A percentile compares a stretch with the other conserved stretches of the same genome.
These are phyloP conservation scores for Arizona elegans DNA, from an alignment of 2,113 vertebrate species.

Conservation along the genomic window DNA sequence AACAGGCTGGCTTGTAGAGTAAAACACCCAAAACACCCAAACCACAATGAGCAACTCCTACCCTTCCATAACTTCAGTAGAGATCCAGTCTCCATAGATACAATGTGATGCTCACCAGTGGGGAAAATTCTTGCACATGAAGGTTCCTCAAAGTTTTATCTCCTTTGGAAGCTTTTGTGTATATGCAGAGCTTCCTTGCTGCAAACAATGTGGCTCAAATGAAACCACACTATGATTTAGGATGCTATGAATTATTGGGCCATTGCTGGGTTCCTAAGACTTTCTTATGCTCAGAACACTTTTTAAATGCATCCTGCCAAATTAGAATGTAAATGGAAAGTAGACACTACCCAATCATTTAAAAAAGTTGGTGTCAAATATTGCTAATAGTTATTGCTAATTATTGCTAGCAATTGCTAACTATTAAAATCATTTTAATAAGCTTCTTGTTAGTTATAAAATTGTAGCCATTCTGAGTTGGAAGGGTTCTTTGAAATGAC, in stretches of 20 bases:
- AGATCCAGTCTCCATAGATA: not conserved
- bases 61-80: not conserved
- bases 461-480: not conserved
- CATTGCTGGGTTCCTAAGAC: not conserved
- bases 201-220: not conserved
- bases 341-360: not conserved
- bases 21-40: not conserved
- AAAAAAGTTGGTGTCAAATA: not conserved
- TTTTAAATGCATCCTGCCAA: not conserved
- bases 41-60: not conserved
- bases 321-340: not conserved
- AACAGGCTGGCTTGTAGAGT: not conserved
- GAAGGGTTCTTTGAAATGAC: not conserved
- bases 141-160: not conserved
- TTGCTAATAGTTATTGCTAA: not conserved
- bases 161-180: not conserved
- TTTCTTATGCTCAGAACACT: not conserved
- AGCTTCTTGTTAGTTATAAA: not conserved
- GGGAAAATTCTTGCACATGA: not conserved
- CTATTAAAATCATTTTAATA: not conserved
- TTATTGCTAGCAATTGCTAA: not conserved
- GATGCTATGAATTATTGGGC: not conserved
- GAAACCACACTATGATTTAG: not conserved
- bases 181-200: not conserved
- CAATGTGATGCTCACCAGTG: not conserved